These are phyloP conservation scores for Epinephelus fuscoguttatus DNA, from an alignment of 2,113 vertebrate species.

Conservation along the genomic window DNA sequence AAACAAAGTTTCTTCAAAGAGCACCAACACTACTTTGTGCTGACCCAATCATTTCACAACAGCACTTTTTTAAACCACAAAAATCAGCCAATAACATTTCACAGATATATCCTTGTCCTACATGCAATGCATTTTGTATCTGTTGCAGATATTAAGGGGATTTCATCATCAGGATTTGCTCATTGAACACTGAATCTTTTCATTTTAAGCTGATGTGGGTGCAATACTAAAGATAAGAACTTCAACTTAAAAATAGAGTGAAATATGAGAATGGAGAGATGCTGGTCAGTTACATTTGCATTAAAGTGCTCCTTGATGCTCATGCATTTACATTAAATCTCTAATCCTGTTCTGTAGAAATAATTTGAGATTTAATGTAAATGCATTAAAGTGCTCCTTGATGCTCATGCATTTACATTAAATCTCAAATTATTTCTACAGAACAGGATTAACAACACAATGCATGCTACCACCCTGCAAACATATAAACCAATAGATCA, in stretches of 20 bases:
- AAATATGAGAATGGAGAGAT: background rate
- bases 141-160: background rate
- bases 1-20: slow-evolving; percentile 43
- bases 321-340: background rate
- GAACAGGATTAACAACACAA: background rate
- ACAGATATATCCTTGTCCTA: slow-evolving; percentile 29
- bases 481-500: slow-evolving; percentile 12
- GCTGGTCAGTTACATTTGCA: background rate
- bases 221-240: background rate
- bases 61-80: background rate
- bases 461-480: background rate
- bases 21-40: slow-evolving; percentile 7
- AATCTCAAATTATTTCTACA: background rate
- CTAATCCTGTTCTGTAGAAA: background rate
- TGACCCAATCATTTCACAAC: slow-evolving; percentile 16
- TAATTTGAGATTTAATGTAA: too few species aligned
- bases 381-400: background rate
- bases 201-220: background rate
- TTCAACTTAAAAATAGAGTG: background rate
- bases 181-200: slow-evolving; percentile 10
- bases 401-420: background rate
- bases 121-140: background rate
- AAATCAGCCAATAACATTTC: slow-evolving; percentile 17
- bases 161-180: slow-evolving; percentile 27
- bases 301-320: background rate